Evolutionary conservation across 2,888 invertebrate genomes (phyloP), one percentile per base, ranked within the genome.

Genomic region (Ectemnius continuus): DNA sequence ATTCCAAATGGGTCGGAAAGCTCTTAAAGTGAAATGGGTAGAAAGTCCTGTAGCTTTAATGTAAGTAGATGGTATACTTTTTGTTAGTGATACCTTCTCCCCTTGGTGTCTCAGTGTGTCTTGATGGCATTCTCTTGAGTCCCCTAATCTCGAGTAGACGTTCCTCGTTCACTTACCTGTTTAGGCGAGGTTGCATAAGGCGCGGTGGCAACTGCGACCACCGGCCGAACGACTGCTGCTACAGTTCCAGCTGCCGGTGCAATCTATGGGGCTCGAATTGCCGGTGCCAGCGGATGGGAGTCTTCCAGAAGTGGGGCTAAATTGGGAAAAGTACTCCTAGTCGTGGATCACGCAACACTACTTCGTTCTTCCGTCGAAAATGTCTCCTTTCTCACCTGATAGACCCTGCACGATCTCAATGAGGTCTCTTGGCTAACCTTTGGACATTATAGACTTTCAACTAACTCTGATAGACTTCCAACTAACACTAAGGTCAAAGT

Each of bases 231-330:
- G 96, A 96, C 91, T 97, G 97, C 93, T 97, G 97, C 93, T 94
- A 95, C 92, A 96, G 95, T 86, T 95, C 96, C 79, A 95, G 96
- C 79, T 97, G 97, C 92, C 94, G 97, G 79, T 97, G 97, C 93
- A 97, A 97, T 91, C 93, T 97, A 65, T 97, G 96, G 96, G 96
- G 97, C 75, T 94, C 95, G 89, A 97, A 97, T 92, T 97, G 97
- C 91, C 94, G 95, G 87, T 97, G 97, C 91, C 96, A 97, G 91
- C 94, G 97, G 85, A 95, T 95, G 94, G 96, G 97, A 75, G 94
- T 97, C 89, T 97, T 97, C 93, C 96, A 96, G 91, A 96, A 96
- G 92, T 96, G 96, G 95, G 95, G 95, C 90, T 95, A 93, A 92
- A 85, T 89, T 90, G 89, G 23, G 36, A 11, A 36, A 36, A 36